Percentiles rank a stretch among this genome's conserved stretches.
These are phyloP conservation scores for Petaurus breviceps DNA, from an alignment of 2,113 vertebrate genomes.

Conservation along the genomic window DNA sequence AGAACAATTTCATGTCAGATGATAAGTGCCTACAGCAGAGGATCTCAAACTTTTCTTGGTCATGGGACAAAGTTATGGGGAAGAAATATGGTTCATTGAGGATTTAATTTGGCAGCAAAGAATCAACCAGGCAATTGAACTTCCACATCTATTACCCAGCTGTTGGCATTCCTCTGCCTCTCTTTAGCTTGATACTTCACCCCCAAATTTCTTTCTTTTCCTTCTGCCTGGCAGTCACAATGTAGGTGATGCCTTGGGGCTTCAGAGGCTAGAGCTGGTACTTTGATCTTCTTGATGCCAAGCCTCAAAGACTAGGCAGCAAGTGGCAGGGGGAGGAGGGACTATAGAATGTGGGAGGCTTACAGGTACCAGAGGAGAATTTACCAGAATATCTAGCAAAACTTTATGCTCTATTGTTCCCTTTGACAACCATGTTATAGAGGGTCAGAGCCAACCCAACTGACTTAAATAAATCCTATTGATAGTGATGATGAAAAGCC, in stretches of 20 bases:
- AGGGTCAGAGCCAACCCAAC: not conserved
- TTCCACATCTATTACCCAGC: not conserved
- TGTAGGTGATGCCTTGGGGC: not conserved
- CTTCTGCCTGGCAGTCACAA: not conserved
- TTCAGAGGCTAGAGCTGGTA: not conserved
- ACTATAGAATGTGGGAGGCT: not conserved
- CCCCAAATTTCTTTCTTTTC: not conserved
- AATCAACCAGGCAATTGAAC: not conserved
- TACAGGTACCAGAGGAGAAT: not conserved
- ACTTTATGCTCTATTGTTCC: not conserved
- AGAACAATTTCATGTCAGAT: not conserved
- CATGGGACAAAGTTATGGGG: not conserved
- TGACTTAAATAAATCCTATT: not conserved
- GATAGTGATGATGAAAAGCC: not conserved
- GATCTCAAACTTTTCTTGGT: not conserved
- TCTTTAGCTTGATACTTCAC: not conserved
- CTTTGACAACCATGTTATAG: not conserved
- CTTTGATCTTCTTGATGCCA: not conserved
- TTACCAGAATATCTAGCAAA: not conserved
- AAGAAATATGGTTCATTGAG: not conserved
- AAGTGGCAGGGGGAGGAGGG: not conserved
- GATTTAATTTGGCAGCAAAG: not conserved
- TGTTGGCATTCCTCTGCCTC: not conserved
- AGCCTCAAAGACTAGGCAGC: not conserved
- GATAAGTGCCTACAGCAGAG: not conserved